phyloP scores from a whole-genome alignment of 2,797 vertebrate genomes.

The Rhinatrema bivittatum region DNA sequence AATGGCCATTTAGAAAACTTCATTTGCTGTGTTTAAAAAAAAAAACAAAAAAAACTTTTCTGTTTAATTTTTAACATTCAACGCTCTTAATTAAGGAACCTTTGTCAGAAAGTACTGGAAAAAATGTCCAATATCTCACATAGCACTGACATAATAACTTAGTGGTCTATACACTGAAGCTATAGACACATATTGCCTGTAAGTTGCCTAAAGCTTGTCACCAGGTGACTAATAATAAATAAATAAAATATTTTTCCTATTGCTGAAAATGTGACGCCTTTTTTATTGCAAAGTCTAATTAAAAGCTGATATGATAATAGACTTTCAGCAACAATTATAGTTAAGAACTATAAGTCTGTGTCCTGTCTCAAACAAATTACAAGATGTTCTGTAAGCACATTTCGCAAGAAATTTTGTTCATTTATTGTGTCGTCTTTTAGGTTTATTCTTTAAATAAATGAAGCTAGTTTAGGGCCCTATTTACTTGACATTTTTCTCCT shows the following conservation, averaged over 20 bases:
- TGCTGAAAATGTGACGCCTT: constrained; percentile 23
- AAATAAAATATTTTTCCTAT: constrained; percentile 15
- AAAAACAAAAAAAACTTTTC: too few species aligned
- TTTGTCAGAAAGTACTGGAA: constrained; percentile 48
- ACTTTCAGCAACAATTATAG: constrained; percentile 50
- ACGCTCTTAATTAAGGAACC: constrained; percentile 30
- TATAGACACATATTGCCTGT: constrained; percentile 4
- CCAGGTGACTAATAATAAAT: too few species aligned
- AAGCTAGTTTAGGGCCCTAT: too few species aligned
- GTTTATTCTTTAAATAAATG: constrained; percentile 62
- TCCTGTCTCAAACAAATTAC: constrained; percentile 57
- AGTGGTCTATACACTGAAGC: constrained; percentile 26
- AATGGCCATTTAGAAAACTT: constrained; percentile 52
- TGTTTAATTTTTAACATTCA: constrained; percentile 46
- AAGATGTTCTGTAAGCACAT: constrained; percentile 58
- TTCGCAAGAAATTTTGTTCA: constrained; percentile 56
- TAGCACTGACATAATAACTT: constrained; percentile 15
- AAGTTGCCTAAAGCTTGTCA: too few species aligned
- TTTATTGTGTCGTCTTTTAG: constrained; percentile 63
- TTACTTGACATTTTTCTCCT: too few species aligned
- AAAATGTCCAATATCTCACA: constrained; percentile 26
- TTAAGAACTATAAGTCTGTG: constrained; percentile 54
- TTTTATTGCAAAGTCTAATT: constrained; percentile 50
- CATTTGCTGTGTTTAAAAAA: constrained; percentile 47
- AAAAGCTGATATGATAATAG: constrained; percentile 50